Conservation (phyloP, 2,888 invertebrate genomes). For the Sthenelais limicola region DNA sequence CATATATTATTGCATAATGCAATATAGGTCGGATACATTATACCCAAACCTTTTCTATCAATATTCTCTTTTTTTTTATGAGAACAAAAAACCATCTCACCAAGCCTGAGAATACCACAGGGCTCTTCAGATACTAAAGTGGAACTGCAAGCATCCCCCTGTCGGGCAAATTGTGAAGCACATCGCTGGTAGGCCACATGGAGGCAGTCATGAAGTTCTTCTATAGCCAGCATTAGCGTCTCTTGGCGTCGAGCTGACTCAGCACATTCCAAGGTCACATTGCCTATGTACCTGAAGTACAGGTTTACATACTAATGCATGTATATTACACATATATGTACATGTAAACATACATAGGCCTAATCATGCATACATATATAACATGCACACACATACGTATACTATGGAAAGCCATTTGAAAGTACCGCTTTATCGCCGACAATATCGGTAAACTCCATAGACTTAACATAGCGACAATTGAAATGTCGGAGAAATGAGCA, state of each 20-base stretch:
- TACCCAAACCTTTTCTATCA: too few relatives aligned
- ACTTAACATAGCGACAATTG: too few relatives aligned
- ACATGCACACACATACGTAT: neutral
- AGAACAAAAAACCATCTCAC: neutral
- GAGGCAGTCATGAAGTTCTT: conserved; percentile 43
- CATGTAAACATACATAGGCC: neutral
- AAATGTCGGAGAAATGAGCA: too few relatives aligned
- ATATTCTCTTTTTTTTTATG: too few relatives aligned
- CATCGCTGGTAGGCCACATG: conserved; percentile 31
- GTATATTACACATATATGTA: neutral
- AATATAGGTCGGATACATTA: too few relatives aligned
- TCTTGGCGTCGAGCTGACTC: conserved; percentile 30
- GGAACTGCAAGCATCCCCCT: conserved; percentile 22
- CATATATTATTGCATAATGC: too few relatives aligned
- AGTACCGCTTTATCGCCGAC: too few relatives aligned
- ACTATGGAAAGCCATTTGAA: too few relatives aligned
- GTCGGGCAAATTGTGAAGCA: conserved; percentile 35
- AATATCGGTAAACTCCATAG: too few relatives aligned
- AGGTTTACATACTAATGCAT: neutral
- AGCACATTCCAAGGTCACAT: conserved; percentile 40
- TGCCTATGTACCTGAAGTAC: conserved; percentile 24
- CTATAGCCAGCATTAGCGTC: conserved; percentile 43
- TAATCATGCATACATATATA: neutral
- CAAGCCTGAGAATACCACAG: conserved; percentile 38
- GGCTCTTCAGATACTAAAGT: neutral